These are phyloP conservation scores for Cydia fagiglandana DNA, from an alignment of 1,140 invertebrate genomes.

Conservation along the genomic window DNA sequence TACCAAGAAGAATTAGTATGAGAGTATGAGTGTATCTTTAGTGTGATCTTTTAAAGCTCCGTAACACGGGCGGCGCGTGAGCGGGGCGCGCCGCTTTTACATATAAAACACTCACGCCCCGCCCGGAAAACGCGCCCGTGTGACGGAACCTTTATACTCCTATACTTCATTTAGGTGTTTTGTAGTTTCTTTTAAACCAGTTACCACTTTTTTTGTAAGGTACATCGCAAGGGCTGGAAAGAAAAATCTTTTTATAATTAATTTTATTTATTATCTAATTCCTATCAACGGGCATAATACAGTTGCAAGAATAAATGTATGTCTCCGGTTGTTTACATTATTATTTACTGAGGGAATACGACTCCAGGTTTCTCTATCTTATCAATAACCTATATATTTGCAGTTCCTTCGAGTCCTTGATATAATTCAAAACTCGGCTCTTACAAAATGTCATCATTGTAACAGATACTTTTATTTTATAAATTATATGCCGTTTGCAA, in stretches of 20 bases:
- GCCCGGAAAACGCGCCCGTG: too few relatives aligned
- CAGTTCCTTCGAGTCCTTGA: conserved; percentile 37
- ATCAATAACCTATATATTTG: conserved; percentile 43
- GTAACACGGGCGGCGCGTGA: too few relatives aligned
- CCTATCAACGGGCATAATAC: conserved; percentile 75
- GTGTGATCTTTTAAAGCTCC: too few relatives aligned
- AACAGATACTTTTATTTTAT: conserved; percentile 40
- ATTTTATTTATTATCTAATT: conserved; percentile 77
- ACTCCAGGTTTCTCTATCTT: conserved; percentile 51
- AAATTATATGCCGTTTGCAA: conserved; percentile 61
- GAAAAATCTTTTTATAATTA: conserved; percentile 66
- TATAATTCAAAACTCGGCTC: conserved; percentile 52
- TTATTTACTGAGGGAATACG: conserved; percentile 56
- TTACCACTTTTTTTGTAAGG: background rate
- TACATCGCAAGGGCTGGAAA: conserved; percentile 38
- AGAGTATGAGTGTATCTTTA: too few relatives aligned
- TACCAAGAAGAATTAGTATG: too few relatives aligned
- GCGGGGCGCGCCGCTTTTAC: too few relatives aligned
- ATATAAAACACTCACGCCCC: too few relatives aligned
- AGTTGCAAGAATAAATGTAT: conserved; percentile 74
- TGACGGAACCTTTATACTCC: too few relatives aligned
- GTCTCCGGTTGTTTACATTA: conserved; percentile 50
- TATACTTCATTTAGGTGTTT: too few relatives aligned
- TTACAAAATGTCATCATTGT: conserved; percentile 53
- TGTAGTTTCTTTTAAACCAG: too few relatives aligned